phyloP scores from a whole-genome alignment of 2,888 invertebrate species.

The Tenthredo mesomela region DNA sequence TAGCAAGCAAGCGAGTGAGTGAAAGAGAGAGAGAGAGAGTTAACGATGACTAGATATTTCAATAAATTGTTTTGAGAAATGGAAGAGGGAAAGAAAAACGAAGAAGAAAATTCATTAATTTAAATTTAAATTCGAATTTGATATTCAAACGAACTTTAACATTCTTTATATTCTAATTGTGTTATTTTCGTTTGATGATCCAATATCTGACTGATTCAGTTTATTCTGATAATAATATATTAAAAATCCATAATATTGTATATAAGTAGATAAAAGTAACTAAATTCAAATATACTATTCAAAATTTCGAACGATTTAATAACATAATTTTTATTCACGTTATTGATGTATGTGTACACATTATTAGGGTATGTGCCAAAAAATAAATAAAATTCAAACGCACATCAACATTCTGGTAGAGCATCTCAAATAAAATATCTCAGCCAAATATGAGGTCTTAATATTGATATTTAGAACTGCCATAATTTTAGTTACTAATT shows the following conservation, averaged over 20 bases:
- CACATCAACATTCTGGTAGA: too few species aligned
- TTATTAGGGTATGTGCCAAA: not conserved
- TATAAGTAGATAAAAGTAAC: not conserved
- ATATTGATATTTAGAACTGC: too few species aligned
- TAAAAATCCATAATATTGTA: not conserved
- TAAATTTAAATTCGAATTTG: too few species aligned
- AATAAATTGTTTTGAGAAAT: too few species aligned
- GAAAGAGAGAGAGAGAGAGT: not conserved
- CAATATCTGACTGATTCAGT: not conserved
- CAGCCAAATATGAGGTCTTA: too few species aligned
- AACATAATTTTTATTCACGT: not conserved
- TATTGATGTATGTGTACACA: not conserved
- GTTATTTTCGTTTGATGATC: not conserved
- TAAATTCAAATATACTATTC: not conserved
- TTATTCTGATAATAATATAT: not conserved
- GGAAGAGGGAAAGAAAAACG: too few species aligned
- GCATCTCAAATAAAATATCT: too few species aligned
- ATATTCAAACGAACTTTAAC: not conserved
- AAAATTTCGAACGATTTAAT: not conserved
- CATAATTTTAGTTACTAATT: too few species aligned
- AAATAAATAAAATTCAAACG: too few species aligned
- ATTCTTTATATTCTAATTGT: not conserved
- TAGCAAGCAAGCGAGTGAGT: slow-evolving; percentile 58
- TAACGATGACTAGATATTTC: too few species aligned
- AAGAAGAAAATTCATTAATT: too few species aligned